phyloP scores from a whole-genome alignment of 2,888 invertebrate genomes.

The Limnephilus auricula region DNA sequence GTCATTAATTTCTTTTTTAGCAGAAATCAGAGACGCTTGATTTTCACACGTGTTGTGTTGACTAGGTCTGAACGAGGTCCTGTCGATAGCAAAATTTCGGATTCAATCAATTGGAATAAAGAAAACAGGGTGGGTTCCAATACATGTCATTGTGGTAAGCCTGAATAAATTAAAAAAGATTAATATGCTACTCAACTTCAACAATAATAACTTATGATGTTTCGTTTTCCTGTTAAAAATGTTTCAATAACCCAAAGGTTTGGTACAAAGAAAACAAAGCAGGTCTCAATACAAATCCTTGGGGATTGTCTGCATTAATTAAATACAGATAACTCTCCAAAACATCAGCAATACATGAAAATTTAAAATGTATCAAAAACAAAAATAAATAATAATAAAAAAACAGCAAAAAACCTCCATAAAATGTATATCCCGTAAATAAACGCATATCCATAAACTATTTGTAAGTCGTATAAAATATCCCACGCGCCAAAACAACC shows the following conservation, averaged over 20 bases:
- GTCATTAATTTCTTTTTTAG: too few species aligned
- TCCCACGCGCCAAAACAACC: background rate
- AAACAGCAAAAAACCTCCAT: background rate
- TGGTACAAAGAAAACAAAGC: background rate
- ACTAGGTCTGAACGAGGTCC: background rate
- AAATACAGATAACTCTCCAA: background rate
- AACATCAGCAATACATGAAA: background rate
- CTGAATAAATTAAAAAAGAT: background rate
- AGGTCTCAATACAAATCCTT: background rate
- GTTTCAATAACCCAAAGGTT: too few species aligned
- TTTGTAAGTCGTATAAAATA: background rate
- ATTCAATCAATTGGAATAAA: background rate
- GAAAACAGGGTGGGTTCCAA: background rate
- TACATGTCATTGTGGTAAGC: background rate
- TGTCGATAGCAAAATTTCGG: background rate
- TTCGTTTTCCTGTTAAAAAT: too few species aligned
- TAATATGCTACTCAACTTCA: background rate
- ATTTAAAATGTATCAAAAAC: background rate
- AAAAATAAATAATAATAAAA: background rate
- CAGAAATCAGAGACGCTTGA: too few species aligned
- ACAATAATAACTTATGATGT: background rate
- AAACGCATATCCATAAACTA: background rate
- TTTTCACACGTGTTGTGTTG: too few species aligned
- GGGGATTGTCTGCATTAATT: background rate
- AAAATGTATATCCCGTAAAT: too few species aligned